phyloP scores from a whole-genome alignment of 2,113 vertebrate genomes.

The Nothocercus nigrocapillus region DNA sequence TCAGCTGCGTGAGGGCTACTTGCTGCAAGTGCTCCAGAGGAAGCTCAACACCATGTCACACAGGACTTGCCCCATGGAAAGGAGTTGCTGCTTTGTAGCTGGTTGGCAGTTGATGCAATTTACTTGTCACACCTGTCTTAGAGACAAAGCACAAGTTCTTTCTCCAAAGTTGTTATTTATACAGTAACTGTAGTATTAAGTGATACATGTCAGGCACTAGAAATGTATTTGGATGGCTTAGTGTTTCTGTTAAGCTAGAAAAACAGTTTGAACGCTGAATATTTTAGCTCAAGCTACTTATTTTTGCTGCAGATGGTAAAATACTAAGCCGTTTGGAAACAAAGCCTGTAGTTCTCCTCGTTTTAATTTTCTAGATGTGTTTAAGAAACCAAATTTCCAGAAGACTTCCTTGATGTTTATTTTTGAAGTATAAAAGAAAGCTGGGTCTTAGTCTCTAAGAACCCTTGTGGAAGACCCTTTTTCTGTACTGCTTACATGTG shows the following conservation, averaged over 20 bases:
- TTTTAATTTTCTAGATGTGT: neutral
- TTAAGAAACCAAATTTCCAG: neutral
- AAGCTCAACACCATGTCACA: neutral
- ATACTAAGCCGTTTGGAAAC: neutral
- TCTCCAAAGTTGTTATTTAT: neutral
- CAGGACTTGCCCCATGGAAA: neutral
- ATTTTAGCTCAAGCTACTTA: neutral
- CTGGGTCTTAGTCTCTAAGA: neutral
- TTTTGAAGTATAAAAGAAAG: neutral
- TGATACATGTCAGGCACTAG: neutral
- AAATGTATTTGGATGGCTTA: neutral
- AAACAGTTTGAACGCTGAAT: neutral
- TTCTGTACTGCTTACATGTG: neutral
- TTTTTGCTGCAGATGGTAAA: neutral
- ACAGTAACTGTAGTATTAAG: neutral
- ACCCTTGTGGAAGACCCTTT: neutral
- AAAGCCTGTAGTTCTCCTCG: neutral
- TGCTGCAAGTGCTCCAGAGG: neutral
- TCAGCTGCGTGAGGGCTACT: neutral
- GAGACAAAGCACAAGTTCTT: neutral
- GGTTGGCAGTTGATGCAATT: neutral
- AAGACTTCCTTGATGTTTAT: neutral
- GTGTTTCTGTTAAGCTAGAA: neutral
- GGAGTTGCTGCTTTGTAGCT: neutral
- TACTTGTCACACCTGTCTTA: neutral